Percentiles rank a stretch among this genome's conserved stretches.
phyloP scores from a whole-genome alignment of 2,888 invertebrate species.

The Lithophane socia region DNA sequence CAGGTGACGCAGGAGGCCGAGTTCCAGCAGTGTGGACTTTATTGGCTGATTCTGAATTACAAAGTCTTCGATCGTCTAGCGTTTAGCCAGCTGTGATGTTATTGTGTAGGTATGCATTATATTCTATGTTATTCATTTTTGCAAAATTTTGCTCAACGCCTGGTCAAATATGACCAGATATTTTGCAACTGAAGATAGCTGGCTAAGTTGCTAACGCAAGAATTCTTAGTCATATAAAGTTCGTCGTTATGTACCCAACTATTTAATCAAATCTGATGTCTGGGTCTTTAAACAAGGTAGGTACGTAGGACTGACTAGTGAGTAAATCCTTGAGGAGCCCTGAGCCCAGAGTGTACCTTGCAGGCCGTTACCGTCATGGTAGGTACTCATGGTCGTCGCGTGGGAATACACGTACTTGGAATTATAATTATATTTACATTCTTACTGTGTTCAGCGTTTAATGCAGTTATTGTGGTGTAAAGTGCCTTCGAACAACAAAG shows the following conservation, averaged over 20 bases:
- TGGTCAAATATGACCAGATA: constrained; percentile 13
- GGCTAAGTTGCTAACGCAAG: constrained; percentile 8
- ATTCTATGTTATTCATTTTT: background rate
- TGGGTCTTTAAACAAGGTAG: background rate
- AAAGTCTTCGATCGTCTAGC: background rate
- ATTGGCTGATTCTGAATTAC: background rate
- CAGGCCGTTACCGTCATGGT: constrained; percentile 69
- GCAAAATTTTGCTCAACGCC: constrained; percentile 14
- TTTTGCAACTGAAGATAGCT: constrained; percentile 29
- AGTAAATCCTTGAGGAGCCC: constrained; percentile 23
- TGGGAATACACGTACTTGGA: constrained; percentile 81
- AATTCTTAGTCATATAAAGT: constrained; percentile 17
- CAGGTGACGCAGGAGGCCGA: too few species aligned
- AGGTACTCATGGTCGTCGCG: constrained; percentile 75
- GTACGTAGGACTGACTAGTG: constrained; percentile 9
- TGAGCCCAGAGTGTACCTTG: constrained; percentile 34
- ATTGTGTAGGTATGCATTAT: background rate
- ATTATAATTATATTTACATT: constrained; percentile 81
- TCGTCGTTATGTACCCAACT: constrained; percentile 1
- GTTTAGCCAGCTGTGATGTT: background rate
- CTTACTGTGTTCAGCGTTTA: constrained; percentile 71
- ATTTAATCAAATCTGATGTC: constrained; percentile 14
- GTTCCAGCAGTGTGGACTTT: background rate
- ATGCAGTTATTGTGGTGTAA: constrained; percentile 69
- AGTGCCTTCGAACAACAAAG: constrained; percentile 71